Base-by-base conservation (phyloP, 2,888 invertebrate species). In the Agrotis exclamationis region DNA sequence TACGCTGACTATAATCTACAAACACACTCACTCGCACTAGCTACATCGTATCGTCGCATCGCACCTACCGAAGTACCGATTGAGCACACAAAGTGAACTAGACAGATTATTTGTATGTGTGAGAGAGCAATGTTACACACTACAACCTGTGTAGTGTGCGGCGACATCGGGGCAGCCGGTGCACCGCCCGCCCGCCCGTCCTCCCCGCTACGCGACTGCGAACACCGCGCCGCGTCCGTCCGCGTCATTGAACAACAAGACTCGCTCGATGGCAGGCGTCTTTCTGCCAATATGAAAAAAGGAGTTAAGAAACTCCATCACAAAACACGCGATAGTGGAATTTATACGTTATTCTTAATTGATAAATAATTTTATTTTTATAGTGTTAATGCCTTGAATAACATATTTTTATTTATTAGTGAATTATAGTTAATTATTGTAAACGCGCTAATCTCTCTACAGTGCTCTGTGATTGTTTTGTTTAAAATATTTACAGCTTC, bases 161-260 rank as follows among this genome's bases (percentile, higher is more conserved):
- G 84, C 92, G 93, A 93, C 93, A 93, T 93, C 94, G 94, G 95
- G 95, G 94, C 95, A 95, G 95, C 95, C 95, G 95, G 95, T 95
- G 95, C 95, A 94, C 94, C 92, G 89, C 93, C 89, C 90, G 89
- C 94, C 92, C 92, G 91, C 93, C 91, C 90, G 93, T 89, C 89
- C 92, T 91, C 95, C 94, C 94, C 95, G 93, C 95, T 93, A 93
- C 95, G 93, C 94, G 94, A 92, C 94, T 94, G 94, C 93, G 95
- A 94, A 93, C 95, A 91, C 93, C 92, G 95, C 94, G 93, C 85
- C 90, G 90, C 90, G 90, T 89, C 88, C 90, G 89, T 93, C 91
- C 95, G 96, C 96, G 96, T 96, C 96, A 96, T 96, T 96, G 94
- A 96, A 95, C 94, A 96, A 95, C 96, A 95, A 96, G 96, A 94